Base-by-base conservation (phyloP, 2,797 vertebrate species). In the Leptatherina wallacei region DNA sequence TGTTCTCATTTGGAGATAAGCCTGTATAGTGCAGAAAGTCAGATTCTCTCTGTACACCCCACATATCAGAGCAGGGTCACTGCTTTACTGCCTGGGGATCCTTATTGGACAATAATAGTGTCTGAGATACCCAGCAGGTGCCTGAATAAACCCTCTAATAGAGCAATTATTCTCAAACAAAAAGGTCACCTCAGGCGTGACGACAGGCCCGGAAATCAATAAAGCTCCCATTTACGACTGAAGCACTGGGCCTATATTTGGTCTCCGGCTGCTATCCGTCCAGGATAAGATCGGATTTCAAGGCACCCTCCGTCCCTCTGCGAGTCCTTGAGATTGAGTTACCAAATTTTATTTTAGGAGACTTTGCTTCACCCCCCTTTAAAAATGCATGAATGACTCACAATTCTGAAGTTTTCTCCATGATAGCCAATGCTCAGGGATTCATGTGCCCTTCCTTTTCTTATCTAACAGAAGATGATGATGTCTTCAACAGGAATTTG, bases 81-180 rank as follows among this genome's bases (percentile, higher is more conserved):
- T 42, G 75, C 86, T 85, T 84, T 71, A 76, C 77, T 65, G 68
- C 78, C 75, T 36, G 69, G 64, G 64, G 85, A 89, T 88, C 90
- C 82, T 92, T 87, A 92, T 90, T 90, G 89, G 86, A 80, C 87
- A 72, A 83, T 93, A 94, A 93, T 89, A 52, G 88, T 80, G 78
- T 83, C 82, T 84, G 73, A 89, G 86, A 87, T 82, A 85, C 86
- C 87, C 86, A 88, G 86, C 92, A 92, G 91, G 87, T 91, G 89
- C 87, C 89, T 90, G 90, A 89, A 91, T 92, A 92, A 93, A 93
- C 80, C 85, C 84, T 82, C 91, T 94, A 94, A 94, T 93, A 88
- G 93, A 95, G 93, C 91, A 94, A 94, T 95, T 94, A 93, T 93
- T 94, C 90, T 94, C 89, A 92, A 92, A 93, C 91, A 94, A 94